Conservation (phyloP, 2,797 vertebrate species). For the Micromesistius poutassou region DNA sequence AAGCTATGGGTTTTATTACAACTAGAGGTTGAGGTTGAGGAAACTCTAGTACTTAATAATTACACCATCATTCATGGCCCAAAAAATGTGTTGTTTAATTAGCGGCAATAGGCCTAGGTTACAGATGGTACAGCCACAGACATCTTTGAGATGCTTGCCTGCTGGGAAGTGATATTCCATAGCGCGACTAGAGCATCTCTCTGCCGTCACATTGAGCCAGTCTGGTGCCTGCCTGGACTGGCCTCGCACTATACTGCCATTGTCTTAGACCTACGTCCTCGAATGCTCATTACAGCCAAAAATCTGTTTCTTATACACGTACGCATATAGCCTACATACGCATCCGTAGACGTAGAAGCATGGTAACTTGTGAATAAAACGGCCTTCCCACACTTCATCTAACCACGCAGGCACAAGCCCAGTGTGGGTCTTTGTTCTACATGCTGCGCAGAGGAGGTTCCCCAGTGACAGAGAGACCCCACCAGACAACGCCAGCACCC, state of each 20-base stretch:
- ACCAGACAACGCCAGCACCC: background rate
- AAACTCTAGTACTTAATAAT: background rate
- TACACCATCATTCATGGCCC: background rate
- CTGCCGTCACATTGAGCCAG: constrained; percentile 21
- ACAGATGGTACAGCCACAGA: background rate
- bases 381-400: constrained; percentile 31
- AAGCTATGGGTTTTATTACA: too few relatives aligned
- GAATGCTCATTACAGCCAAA: constrained; percentile 24
- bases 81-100: background rate
- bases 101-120: background rate
- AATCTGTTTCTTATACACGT: background rate
- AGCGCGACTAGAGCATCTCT: background rate
- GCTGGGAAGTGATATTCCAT: background rate
- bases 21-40: too few relatives aligned
- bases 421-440: constrained; percentile 41
- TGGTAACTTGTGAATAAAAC: background rate
- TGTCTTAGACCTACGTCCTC: constrained; percentile 35
- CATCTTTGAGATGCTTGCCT: background rate
- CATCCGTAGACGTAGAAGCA: background rate
- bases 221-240: constrained; percentile 37
- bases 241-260: constrained; percentile 26
- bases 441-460: background rate
- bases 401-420: constrained; percentile 42
- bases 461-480: background rate
- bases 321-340: constrained; percentile 6